Conservation (phyloP, 35 echinoderm and acorn worm species). For the Heliocidaris tuberculata region DNA sequence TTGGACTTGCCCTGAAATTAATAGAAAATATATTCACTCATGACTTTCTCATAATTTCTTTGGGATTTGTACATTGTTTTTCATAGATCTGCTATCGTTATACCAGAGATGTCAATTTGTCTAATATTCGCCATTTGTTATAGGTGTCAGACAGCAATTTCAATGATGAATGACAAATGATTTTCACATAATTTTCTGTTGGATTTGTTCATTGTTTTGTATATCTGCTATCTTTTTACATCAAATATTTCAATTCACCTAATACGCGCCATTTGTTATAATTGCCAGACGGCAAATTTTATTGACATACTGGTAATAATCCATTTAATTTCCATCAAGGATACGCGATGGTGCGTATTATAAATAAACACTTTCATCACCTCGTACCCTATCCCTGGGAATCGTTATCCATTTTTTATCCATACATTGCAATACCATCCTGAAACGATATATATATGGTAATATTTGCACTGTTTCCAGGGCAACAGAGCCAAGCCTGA, state of each 20-base stretch:
- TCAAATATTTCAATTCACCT: too few relatives aligned
- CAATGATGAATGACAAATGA: neutral
- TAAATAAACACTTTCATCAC: neutral
- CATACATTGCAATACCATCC: neutral
- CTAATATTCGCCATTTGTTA: too few relatives aligned
- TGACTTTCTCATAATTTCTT: neutral
- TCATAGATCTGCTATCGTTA: too few relatives aligned
- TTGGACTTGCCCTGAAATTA: too few relatives aligned
- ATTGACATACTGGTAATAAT: neutral
- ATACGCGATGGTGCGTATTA: neutral
- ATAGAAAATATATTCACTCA: neutral
- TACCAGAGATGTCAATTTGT: too few relatives aligned
- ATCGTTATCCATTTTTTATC: neutral
- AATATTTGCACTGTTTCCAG: neutral
- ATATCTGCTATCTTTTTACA: too few relatives aligned
- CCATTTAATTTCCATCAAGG: neutral
- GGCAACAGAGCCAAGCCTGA: neutral
- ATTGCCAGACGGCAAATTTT: neutral
- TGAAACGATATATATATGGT: neutral
- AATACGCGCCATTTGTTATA: neutral
- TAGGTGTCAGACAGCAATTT: too few relatives aligned
- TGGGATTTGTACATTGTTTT: too few relatives aligned
- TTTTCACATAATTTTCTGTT: neutral
- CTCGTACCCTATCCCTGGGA: neutral
- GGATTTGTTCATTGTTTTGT: too few relatives aligned